Conservation (phyloP, 2,888 invertebrate species). For the Myopa testacea region DNA sequence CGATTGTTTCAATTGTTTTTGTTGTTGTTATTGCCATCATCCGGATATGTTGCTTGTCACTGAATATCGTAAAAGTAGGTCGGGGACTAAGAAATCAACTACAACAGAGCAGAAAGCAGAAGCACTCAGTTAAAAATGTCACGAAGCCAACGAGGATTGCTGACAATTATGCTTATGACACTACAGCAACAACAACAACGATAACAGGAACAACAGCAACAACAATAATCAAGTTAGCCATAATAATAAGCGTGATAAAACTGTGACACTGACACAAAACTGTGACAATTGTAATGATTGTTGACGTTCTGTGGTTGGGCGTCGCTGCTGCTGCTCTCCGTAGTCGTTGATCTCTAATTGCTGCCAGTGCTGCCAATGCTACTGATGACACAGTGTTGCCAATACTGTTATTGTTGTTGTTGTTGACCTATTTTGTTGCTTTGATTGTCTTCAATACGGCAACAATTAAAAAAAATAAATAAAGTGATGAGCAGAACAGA, state of each 20-base stretch:
- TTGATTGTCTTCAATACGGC: background rate
- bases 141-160: background rate
- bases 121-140: background rate
- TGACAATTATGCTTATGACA: slow-evolving; percentile 15
- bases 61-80: slow-evolving; percentile 15
- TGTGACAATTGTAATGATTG: background rate
- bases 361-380: slow-evolving; percentile 8
- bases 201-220: background rate
- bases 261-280: slow-evolving; percentile 4
- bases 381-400: background rate
- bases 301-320: background rate
- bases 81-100: background rate
- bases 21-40: background rate
- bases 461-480: slow-evolving; percentile 18
- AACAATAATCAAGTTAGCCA: slow-evolving; percentile 2
- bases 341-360: slow-evolving; percentile 8
- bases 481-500: background rate
- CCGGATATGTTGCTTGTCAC: background rate
- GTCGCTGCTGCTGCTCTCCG: background rate
- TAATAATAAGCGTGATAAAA: slow-evolving; percentile 19
- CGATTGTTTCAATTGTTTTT: background rate
- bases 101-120: background rate
- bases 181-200: background rate
- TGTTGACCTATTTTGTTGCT: slow-evolving; percentile 13
- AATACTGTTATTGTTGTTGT: background rate